phyloP scores from a whole-genome alignment of 1,140 invertebrate species.

The Apis laboriosa region DNA sequence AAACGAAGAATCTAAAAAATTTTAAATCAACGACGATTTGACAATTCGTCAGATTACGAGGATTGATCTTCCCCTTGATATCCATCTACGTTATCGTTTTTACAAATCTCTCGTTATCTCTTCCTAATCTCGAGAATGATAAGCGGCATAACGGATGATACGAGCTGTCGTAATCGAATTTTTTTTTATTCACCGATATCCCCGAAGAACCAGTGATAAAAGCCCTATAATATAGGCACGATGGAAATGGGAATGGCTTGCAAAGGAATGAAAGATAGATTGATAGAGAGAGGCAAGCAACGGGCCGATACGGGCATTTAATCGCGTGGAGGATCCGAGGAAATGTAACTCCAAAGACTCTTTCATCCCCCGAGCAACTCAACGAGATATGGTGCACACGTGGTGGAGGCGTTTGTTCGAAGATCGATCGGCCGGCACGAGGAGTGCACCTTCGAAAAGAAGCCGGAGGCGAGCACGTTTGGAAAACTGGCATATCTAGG shows the following conservation, averaged over 20 bases:
- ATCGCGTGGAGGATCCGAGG: conserved; percentile 14
- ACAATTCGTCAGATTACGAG: too few species aligned
- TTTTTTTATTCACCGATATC: too few species aligned
- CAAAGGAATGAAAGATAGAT: background rate
- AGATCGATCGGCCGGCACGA: background rate
- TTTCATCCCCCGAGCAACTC: background rate
- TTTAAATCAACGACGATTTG: too few species aligned
- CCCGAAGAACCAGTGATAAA: background rate
- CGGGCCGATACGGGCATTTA: conserved; percentile 16
- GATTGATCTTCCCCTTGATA: too few species aligned
- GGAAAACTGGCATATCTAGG: background rate
- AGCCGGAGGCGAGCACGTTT: background rate
- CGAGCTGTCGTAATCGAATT: too few species aligned
- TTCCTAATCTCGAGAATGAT: too few species aligned
- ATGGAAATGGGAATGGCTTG: background rate
- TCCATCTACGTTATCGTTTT: background rate
- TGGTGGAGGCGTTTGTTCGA: background rate
- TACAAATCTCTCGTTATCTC: background rate
- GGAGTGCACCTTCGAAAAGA: background rate
- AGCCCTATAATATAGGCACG: background rate
- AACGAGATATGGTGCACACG: background rate
- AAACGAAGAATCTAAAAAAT: too few species aligned
- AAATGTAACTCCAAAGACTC: background rate
- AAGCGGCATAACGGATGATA: too few species aligned
- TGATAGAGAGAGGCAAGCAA: background rate